Evolutionary conservation across 2,113 vertebrate genomes (phyloP).

Genomic region (Grus americana): DNA sequence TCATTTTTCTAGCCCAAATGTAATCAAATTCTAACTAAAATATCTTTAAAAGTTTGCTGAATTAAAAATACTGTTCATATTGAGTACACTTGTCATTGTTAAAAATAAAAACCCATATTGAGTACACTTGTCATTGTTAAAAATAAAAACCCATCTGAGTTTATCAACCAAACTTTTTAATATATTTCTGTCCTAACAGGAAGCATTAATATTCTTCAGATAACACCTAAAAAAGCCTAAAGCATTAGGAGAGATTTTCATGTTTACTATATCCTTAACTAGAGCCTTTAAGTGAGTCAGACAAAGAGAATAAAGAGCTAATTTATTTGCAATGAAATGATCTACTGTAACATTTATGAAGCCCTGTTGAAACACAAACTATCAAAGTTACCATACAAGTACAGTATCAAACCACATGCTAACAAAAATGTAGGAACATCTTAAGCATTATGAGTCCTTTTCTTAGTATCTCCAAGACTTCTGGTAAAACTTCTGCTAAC

Average conservation of each 20-base stretch:
- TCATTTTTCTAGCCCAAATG: background rate
- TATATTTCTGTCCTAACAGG: background rate
- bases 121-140: background rate
- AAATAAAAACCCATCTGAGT: background rate
- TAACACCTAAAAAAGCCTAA: background rate
- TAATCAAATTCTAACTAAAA: background rate
- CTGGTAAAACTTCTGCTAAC: background rate
- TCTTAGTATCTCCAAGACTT: background rate
- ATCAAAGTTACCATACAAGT: background rate
- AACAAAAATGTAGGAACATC: background rate
- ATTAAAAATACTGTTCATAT: background rate
- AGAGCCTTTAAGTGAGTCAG: constrained; percentile 8
- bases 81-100: background rate
- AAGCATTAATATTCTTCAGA: background rate
- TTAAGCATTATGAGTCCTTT: background rate
- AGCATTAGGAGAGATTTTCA: background rate
- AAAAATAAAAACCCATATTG: background rate
- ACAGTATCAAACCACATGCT: background rate
- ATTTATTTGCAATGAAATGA: background rate
- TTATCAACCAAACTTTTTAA: background rate
- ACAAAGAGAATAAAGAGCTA: background rate
- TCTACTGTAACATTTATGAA: background rate
- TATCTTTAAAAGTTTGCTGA: background rate
- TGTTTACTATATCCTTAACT: constrained; percentile 29
- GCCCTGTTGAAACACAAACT: background rate